Evolutionary conservation across 2,888 invertebrate species (phyloP), one percentile per base, ranked within the genome.

Genomic region (Nemotelus pantherinus): DNA sequence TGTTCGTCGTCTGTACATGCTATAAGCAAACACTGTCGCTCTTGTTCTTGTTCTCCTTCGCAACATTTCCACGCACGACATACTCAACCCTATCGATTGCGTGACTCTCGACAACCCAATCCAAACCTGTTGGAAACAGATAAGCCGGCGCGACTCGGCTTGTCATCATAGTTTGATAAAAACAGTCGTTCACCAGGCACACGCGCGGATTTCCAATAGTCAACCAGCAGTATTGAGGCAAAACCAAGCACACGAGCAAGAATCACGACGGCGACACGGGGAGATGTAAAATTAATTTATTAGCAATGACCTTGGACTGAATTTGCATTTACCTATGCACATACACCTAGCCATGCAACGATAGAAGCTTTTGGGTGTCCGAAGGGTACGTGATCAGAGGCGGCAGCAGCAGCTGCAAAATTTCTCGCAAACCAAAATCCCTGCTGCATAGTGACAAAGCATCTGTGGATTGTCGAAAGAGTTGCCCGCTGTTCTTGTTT

Each of bases 261-360:
- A 7, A 10, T 25, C n/a, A 43, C 5, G 63, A 6, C 63, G 25
- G 63, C 41, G 45, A 47, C 47, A 45, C 45, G 6, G 47, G 44
- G 45, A 6, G 43, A 43, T 5, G 45, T 5, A 65, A n/a, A n/a
- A 7, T 10, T 45, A 65, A 65, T 65, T 44, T 65, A 65, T 65
- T 65, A 65, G 45, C 65, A 65, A 45, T 65, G 65, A 47, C 65
- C 65, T 65, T 65, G 65, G 47, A 65, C 65, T 65, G 65, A 47
- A 65, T 65, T 65, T 41, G 45, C n/a, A 65, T 47, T 65, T 65
- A 65, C 47, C 65, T 44, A 65, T 63, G 9, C 63, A 63, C 63
- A 63, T 63, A 43, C 25, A 43, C 39, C 25, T 10, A 3, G 5
- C 7, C 63, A 63, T 63, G 43, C 43, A 10, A 65, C n/a, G 43